Conservation (phyloP, 2,888 invertebrate genomes). For the Amiota communis region DNA sequence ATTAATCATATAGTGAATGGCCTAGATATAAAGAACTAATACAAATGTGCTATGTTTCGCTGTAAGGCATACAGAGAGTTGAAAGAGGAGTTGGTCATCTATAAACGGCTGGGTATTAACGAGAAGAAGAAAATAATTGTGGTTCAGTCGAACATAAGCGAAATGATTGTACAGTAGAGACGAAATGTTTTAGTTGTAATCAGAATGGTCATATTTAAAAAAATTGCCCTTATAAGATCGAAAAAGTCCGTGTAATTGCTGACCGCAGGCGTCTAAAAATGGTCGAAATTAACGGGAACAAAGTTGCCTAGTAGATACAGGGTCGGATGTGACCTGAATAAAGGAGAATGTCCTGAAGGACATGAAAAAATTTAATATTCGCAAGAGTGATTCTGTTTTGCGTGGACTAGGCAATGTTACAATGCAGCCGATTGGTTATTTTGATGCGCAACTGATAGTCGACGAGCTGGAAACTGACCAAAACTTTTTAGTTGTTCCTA, state of each 20-base stretch:
- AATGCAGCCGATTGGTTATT: background rate
- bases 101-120: too few species aligned
- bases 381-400: background rate
- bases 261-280: background rate
- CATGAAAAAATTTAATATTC: background rate
- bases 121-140: too few species aligned
- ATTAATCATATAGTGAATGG: too few species aligned
- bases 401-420: background rate
- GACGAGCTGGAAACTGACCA: too few species aligned
- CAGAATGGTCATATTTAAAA: background rate
- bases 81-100: too few species aligned
- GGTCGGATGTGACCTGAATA: background rate
- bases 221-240: background rate
- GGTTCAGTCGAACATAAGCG: too few species aligned
- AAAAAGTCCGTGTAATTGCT: too few species aligned
- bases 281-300: background rate
- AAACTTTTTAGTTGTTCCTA: too few species aligned
- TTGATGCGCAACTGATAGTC: background rate
- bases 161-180: background rate
- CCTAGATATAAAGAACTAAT: too few species aligned
- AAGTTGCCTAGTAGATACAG: background rate
- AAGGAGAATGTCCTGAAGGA: background rate
- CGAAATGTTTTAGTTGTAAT: too few species aligned
- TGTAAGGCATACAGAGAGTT: too few species aligned
- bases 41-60: too few species aligned